Evolutionary conservation across 2,888 invertebrate species (phyloP).

Genomic region (Clepsis dumicolana): DNA sequence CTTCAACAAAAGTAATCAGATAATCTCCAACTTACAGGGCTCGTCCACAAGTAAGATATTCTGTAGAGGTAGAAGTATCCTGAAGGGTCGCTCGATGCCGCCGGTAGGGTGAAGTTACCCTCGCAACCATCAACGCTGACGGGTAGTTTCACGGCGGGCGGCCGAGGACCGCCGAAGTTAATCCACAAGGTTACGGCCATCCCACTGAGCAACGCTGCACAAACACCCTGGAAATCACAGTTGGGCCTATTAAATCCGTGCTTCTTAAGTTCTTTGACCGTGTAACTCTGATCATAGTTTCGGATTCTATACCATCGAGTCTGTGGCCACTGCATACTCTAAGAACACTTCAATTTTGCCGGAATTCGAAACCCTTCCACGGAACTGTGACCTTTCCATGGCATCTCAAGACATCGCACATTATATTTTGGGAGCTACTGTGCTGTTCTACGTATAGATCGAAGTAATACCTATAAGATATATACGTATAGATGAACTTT

Average conservation of each 20-base stretch:
- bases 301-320: too few species aligned
- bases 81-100: constrained; percentile 49
- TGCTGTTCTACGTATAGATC: too few species aligned
- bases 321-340: too few species aligned
- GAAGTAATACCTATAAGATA: too few species aligned
- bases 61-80: constrained; percentile 89
- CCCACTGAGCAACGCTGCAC: constrained; percentile 88
- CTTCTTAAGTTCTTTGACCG: too few species aligned
- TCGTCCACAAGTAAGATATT: constrained; percentile 91
- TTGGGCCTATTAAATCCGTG: background rate
- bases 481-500: too few species aligned
- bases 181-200: constrained; percentile 92
- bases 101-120: constrained; percentile 59
- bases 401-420: too few species aligned
- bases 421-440: too few species aligned
- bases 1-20: background rate
- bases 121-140: constrained; percentile 87
- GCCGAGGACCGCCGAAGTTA: constrained; percentile 93
- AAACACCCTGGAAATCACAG: constrained; percentile 87
- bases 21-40: constrained; percentile 68
- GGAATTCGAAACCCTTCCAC: too few species aligned
- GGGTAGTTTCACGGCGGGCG: constrained; percentile 84
- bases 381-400: too few species aligned
- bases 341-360: too few species aligned
- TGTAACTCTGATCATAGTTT: too few species aligned